phyloP scores from a whole-genome alignment of 2,113 vertebrate genomes.

The Climacteris rufus region DNA sequence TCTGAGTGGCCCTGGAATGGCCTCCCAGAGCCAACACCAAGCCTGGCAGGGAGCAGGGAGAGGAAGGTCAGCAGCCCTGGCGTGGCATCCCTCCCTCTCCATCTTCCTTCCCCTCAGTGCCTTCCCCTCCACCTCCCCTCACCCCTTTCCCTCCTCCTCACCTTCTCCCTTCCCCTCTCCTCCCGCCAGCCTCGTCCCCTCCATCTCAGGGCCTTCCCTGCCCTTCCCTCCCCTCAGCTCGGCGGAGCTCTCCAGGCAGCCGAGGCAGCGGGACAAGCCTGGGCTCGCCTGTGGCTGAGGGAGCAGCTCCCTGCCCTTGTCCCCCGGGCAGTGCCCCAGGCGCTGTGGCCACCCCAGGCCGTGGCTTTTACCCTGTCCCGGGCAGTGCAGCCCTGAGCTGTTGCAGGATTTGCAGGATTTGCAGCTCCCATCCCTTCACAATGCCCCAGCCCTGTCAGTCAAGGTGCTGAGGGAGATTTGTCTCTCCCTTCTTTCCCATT shows the following conservation, averaged over 20 bases:
- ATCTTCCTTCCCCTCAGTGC: background rate
- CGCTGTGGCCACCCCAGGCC: background rate
- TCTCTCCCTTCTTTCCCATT: background rate
- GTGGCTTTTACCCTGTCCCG: background rate
- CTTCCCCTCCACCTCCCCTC: background rate
- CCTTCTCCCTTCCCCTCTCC: background rate
- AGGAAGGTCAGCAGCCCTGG: background rate
- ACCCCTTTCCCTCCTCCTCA: background rate
- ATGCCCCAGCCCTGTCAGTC: background rate
- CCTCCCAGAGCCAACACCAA: accelerated
- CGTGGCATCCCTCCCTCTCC: background rate
- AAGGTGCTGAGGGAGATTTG: background rate
- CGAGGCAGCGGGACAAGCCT: background rate
- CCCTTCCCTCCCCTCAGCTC: background rate
- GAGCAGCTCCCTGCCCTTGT: background rate
- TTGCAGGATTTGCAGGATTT: background rate
- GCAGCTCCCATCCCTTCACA: accelerated
- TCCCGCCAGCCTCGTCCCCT: background rate
- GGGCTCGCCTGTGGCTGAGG: background rate
- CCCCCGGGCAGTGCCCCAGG: no score
- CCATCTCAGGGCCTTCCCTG: background rate
- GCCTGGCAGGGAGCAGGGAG: background rate
- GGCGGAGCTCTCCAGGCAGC: background rate
- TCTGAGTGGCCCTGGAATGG: background rate
- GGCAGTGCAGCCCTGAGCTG: background rate